Evolutionary conservation across 2,113 vertebrate species (phyloP).

Genomic region (Phocoena phocoena): DNA sequence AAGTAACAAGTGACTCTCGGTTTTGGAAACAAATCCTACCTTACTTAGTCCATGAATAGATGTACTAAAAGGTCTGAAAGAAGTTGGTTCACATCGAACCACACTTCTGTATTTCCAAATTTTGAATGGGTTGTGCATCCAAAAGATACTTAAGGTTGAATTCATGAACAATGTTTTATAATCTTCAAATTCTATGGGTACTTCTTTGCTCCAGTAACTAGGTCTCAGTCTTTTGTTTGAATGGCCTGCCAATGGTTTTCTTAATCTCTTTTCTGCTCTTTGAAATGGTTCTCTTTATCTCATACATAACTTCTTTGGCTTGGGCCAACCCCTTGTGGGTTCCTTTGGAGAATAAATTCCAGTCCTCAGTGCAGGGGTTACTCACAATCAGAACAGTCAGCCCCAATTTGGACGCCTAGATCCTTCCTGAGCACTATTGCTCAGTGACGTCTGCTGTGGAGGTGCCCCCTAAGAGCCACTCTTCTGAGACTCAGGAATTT

Average conservation of each 20-base stretch:
- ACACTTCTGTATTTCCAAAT: slow-evolving; percentile 29
- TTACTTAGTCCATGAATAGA: neutral
- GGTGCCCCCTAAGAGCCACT: neutral
- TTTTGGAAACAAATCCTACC: neutral
- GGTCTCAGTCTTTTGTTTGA: neutral
- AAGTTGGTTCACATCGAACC: neutral
- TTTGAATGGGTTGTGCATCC: neutral
- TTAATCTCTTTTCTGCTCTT: neutral
- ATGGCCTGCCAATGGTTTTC: neutral
- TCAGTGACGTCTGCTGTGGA: neutral
- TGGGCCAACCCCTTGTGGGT: neutral
- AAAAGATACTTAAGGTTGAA: slow-evolving; percentile 34
- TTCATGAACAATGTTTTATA: slow-evolving; percentile 19
- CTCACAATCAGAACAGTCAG: neutral
- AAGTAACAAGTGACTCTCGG: neutral
- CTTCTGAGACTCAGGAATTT: slow-evolving; percentile 13
- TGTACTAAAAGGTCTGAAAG: neutral
- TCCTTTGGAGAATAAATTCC: neutral
- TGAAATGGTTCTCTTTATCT: neutral
- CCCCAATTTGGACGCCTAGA: neutral
- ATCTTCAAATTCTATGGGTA: slow-evolving; percentile 17
- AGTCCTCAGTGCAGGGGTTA: neutral
- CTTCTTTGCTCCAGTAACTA: neutral
- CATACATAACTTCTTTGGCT: neutral
- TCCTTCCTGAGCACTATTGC: slow-evolving; percentile 45